Base-by-base conservation (phyloP, 2,888 invertebrate genomes). In the Crepidodera aurea region DNA sequence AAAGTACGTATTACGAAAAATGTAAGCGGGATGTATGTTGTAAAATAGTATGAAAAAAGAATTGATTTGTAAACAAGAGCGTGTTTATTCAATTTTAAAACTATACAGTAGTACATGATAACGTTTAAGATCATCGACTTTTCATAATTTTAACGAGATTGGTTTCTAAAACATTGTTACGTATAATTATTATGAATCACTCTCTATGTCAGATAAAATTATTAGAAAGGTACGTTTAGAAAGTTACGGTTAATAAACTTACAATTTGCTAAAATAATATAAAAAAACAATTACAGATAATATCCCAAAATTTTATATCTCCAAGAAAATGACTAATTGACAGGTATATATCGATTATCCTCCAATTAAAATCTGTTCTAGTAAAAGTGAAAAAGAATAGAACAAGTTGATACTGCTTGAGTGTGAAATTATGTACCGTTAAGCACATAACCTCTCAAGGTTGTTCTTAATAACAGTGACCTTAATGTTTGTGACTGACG, bases 1-100 rank as follows among this genome's bases (percentile, higher is more conserved):
- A 80, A 82, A 48, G 68, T 58, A 25, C 1, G 4, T 13, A 48
- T 25, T 13, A 13, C n/a, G n/a, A n/a, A n/a, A n/a, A n/a, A n/a
- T n/a, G n/a, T n/a, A n/a, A n/a, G n/a, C n/a, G n/a, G n/a, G n/a
- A n/a, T n/a, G n/a, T n/a, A n/a, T n/a, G n/a, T n/a, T n/a, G n/a
- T n/a, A n/a, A n/a, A n/a, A n/a, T n/a, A n/a, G n/a, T n/a, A n/a
- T n/a, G n/a, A n/a, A n/a, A n/a, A n/a, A n/a, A n/a, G n/a, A n/a
- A n/a, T n/a, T n/a, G n/a, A n/a, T n/a, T n/a, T n/a, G n/a, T n/a
- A n/a, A n/a, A n/a, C n/a, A n/a, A n/a, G n/a, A n/a, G n/a, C n/a
- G n/a, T n/a, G n/a, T n/a, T n/a, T n/a, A n/a, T n/a, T n/a, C n/a
- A n/a, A n/a, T n/a, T n/a, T n/a, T n/a, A n/a, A n/a, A n/a, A n/a